These are phyloP conservation scores for Gymnarchus niloticus DNA, from an alignment of 2,113 vertebrate species.

Conservation along the genomic window DNA sequence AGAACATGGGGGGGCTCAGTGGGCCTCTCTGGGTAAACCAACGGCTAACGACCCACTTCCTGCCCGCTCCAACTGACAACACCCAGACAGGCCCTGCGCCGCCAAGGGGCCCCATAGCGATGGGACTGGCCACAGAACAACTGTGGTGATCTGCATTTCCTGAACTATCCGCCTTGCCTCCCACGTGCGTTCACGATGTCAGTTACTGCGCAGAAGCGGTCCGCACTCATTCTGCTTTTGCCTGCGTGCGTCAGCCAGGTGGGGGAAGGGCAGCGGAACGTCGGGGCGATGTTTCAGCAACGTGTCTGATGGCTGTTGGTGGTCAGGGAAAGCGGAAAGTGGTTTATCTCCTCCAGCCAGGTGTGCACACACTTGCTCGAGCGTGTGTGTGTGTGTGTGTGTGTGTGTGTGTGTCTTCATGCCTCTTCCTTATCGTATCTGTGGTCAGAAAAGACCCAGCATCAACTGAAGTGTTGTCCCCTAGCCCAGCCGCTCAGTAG, in stretches of 20 bases:
- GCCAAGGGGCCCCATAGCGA: conserved; percentile 34
- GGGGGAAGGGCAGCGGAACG: too few relatives aligned
- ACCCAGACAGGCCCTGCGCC: conserved; percentile 39
- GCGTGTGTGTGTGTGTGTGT: conserved; percentile 21
- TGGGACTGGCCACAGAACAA: conserved; percentile 29
- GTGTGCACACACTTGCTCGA: conserved; percentile 28
- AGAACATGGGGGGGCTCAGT: conserved; percentile 23
- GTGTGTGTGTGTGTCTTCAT: conserved; percentile 16
- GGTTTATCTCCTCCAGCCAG: conserved; percentile 61
- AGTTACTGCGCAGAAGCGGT: background rate
- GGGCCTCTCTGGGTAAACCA: conserved; percentile 63
- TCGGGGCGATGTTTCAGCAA: background rate
- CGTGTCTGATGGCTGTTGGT: conserved; percentile 65
- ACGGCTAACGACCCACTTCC: conserved; percentile 68
- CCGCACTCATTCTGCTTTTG: background rate
- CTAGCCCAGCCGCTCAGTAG: background rate
- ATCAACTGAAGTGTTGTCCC: background rate
- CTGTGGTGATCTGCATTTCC: conserved; percentile 35
- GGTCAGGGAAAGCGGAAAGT: conserved; percentile 50
- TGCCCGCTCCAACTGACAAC: conserved; percentile 42
- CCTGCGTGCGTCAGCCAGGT: background rate
- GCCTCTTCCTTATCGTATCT: background rate
- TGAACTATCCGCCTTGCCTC: background rate
- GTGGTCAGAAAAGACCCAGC: background rate
- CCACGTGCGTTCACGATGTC: background rate